These are phyloP conservation scores for Fopius arisanus DNA, from an alignment of 1,140 invertebrate species.

Conservation along the genomic window DNA sequence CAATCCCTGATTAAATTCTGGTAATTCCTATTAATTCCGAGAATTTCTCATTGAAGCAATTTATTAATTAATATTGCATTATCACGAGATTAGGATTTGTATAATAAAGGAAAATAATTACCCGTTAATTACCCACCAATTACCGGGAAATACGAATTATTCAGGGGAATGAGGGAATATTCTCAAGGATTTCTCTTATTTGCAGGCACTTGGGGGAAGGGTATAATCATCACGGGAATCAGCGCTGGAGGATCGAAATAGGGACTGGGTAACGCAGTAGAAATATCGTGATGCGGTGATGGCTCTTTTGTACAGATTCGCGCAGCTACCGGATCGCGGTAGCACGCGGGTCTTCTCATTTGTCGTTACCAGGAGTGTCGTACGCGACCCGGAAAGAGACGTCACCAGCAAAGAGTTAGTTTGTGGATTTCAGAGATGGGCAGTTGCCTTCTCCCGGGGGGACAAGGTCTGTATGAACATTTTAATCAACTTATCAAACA, in stretches of 20 bases:
- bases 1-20: too few relatives aligned
- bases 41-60: too few relatives aligned
- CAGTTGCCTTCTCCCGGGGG: slow-evolving; percentile 82
- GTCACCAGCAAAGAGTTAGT: slow-evolving; percentile 86
- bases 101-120: too few relatives aligned
- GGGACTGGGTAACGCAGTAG: not conserved
- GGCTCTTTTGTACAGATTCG: slow-evolving; percentile 86
- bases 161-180: too few relatives aligned
- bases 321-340: slow-evolving; percentile 82
- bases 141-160: too few relatives aligned
- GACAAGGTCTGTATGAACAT: slow-evolving; percentile 69
- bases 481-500: not conserved
- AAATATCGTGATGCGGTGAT: slow-evolving; percentile 68
- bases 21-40: too few relatives aligned
- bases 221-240: not conserved
- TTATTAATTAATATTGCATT: too few relatives aligned
- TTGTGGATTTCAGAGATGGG: slow-evolving; percentile 87
- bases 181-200: too few relatives aligned
- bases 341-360: slow-evolving; percentile 88
- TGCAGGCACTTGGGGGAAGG: not conserved
- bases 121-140: too few relatives aligned
- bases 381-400: slow-evolving; percentile 80
- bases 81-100: too few relatives aligned
- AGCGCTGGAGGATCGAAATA: not conserved
- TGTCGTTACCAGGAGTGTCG: slow-evolving; percentile 81